Base-by-base conservation (phyloP, 2,113 vertebrate genomes). In the Gracilinanus agilis region DNA sequence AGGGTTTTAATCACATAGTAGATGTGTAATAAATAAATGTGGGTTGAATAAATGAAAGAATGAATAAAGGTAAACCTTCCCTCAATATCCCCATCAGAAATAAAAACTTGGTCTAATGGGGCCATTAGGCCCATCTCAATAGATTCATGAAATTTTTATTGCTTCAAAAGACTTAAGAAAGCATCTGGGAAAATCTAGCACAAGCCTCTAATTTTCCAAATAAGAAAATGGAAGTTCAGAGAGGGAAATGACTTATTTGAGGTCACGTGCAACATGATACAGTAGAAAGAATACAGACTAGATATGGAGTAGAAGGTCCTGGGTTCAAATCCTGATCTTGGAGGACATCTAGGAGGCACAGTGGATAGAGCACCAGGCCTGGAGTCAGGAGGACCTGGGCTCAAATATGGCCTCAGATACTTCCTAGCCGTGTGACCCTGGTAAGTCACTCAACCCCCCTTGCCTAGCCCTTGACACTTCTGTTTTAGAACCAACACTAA, bases 321-420 rank as follows among this genome's bases (percentile, higher is more conserved):
- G 67, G 90, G 8, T 92, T 91, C 91, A n/a, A 90, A 90, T 96
- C 94, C 75, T 92, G n/a, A n/a, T n/a, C n/a, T n/a, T n/a, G n/a
- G n/a, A n/a, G n/a, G n/a, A n/a, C n/a, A n/a, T n/a, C n/a, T n/a
- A n/a, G n/a, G n/a, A n/a, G n/a, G n/a, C n/a, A n/a, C n/a, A n/a
- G n/a, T n/a, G n/a, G n/a, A n/a, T n/a, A n/a, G n/a, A n/a, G n/a
- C n/a, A n/a, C n/a, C n/a, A n/a, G n/a, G n/a, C n/a, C n/a, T n/a
- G n/a, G n/a, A n/a, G n/a, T n/a, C n/a, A n/a, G n/a, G n/a, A n/a
- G n/a, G n/a, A n/a, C n/a, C n/a, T n/a, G n/a, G n/a, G n/a, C n/a
- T n/a, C n/a, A n/a, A n/a, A n/a, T n/a, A n/a, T n/a, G n/a, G n/a
- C n/a, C n/a, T n/a, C n/a, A n/a, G n/a, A n/a, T n/a, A n/a, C n/a